Conservation (phyloP, 2,797 vertebrate species). For the Peromyscus melanophrys region DNA sequence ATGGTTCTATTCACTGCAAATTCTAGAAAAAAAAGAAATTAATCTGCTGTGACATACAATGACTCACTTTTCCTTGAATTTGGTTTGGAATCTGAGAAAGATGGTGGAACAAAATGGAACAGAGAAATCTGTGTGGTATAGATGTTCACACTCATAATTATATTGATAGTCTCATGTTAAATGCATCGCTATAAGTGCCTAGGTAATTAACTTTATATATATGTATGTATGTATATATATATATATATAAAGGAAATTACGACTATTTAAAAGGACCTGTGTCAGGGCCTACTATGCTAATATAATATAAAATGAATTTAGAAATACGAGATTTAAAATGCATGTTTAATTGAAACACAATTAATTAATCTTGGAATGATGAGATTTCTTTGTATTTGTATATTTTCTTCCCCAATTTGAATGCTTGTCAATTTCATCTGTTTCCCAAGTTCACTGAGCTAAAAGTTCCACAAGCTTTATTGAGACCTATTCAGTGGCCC, state of each 20-base stretch:
- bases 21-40: neutral
- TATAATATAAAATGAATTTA: neutral
- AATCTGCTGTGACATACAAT: neutral
- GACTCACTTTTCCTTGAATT: neutral
- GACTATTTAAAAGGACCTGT: neutral
- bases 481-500: neutral
- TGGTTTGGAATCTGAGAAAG: neutral
- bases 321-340: neutral
- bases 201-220: neutral
- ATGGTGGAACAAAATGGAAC: neutral
- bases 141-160: neutral
- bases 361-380: neutral
- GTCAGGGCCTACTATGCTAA: neutral
- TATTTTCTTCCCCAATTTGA: neutral
- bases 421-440: neutral
- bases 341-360: neutral
- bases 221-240: neutral
- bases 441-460: neutral
- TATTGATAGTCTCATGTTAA: neutral
- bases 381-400: neutral
- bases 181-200: neutral
- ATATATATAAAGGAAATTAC: neutral
- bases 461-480: accelerated
- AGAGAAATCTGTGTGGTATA: neutral
- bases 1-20: neutral